Base-by-base conservation (phyloP, 2,113 vertebrate genomes). In the Motacilla tschutschensis region DNA sequence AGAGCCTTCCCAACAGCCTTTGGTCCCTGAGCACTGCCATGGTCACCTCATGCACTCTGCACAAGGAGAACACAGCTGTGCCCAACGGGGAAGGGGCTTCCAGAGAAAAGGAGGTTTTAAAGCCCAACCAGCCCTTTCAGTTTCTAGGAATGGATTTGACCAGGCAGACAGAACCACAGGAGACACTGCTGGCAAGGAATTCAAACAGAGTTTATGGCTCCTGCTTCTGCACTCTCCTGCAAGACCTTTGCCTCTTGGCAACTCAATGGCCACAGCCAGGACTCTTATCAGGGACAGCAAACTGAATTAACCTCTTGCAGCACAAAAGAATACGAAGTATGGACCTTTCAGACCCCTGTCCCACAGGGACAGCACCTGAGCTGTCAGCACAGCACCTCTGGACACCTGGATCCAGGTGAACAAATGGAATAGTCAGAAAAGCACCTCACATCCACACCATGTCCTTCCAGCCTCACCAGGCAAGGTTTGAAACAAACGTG, bases 11-110 rank as follows among this genome's bases (percentile, higher is more conserved):
- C 63, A 33, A 8, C 0, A 3, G 14, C 46, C 51, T 53, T 29
- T 5, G 0, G 0, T 25, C 9, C 35, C 67, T 0, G 0, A 51
- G 74, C n/a, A 1, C 31, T 41, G 74, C 5, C 0, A 1, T 2
- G 16, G 12, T 2, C 64, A 55, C 43, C 28, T 33, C 19, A 1
- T 4, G 33, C 7, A 17, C 10, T 1, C 36, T 14, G 31, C 1
- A 2, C 3, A 0, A 44, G 8, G 5, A 3, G 3, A 1, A 31
- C 63, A 25, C 1, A 53, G 10, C 22, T 8, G 7, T 9, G 7
- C 22, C 55, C 46, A 25, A 8, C 25, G 5, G 17, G 70, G 16
- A 60, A 53, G 6, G 10, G 1, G 28, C 21, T 0, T 62, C 22
- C 36, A 48, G n/a, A 71, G 25, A 40, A 78, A 57, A 16, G 21